Base-by-base conservation (phyloP, 1,140 invertebrate species). In the Apis laboriosa region DNA sequence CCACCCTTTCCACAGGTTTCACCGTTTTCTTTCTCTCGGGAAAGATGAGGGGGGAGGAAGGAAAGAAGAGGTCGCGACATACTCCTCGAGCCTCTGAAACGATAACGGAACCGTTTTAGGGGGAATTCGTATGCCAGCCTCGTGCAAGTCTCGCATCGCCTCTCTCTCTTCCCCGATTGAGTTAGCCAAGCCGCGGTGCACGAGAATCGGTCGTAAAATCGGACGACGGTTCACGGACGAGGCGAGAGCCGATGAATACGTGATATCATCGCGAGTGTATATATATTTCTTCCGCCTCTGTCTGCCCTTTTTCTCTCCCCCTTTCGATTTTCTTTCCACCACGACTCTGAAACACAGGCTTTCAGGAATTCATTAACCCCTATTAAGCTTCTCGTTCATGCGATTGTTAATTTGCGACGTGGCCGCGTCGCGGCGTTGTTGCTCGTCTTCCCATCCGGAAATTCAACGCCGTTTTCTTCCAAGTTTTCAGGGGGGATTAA, bases 151-250 rank as follows among this genome's bases (percentile, higher is more conserved):
- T 82, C 68, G 58, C 80, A 28, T 85, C 80, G 68, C 68, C 72
- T 74, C 34, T 34, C 12, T 61, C 63, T 74, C 34, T 24, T 21
- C 70, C 63, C n/a, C 63, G 84, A 85, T 83, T 79, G 84, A 85
- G 84, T 85, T 85, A 78, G 80, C 64, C 70, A 19, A 83, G 72
- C 60, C 71, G 75, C 72, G 66, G 81, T 68, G 73, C 84, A 84
- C 82, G 83, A 73, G 83, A 86, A 84, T 84, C 74, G 83, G 68
- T 80, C 85, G 83, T 86, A 84, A 84, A 81, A 80, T 79, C 83
- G 74, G 73, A 53, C 72, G 66, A 51, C 24, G 64, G 17, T 76
- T 63, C 34, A 24, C 43, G 55, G 17, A 51, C 60, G 81, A 58
- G 75, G 61, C 55, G 58, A 79, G 56, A 64, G 61, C 58, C 84